Percentiles rank a stretch among this genome's conserved stretches.
These are phyloP conservation scores for Tinea pellionella DNA, from an alignment of 2,888 invertebrate genomes.

Conservation along the genomic window DNA sequence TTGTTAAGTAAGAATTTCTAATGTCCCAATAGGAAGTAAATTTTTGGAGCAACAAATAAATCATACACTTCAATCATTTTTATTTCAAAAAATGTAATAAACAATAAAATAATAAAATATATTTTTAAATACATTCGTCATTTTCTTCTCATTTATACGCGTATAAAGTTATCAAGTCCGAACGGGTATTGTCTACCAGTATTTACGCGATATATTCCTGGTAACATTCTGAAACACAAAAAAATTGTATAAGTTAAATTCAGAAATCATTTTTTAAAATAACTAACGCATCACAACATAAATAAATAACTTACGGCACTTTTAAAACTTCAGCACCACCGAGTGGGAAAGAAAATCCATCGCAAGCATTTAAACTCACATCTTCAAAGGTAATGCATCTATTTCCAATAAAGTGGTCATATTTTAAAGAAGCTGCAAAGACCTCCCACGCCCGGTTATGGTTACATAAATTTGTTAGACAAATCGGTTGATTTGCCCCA, in stretches of 20 bases:
- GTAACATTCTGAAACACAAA: background rate
- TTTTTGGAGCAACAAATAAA: too few relatives aligned
- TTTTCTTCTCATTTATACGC: background rate
- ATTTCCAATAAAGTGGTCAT: conserved; percentile 13
- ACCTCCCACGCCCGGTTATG: conserved; percentile 18
- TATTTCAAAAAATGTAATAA: too few relatives aligned
- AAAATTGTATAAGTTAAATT: background rate
- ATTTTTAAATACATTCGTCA: background rate
- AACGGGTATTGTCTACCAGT: conserved; percentile 1
- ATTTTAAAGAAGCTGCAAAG: conserved; percentile 16
- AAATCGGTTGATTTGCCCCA: conserved; percentile 25
- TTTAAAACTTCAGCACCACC: conserved; percentile 15
- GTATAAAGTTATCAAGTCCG: background rate
- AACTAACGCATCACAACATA: too few relatives aligned
- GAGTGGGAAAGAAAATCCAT: conserved; percentile 9
- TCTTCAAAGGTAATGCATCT: conserved; percentile 14
- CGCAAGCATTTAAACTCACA: conserved; percentile 14
- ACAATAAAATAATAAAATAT: background rate
- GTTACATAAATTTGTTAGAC: conserved; percentile 16
- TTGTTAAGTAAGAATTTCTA: too few relatives aligned
- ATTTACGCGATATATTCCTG: background rate
- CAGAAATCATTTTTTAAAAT: background rate
- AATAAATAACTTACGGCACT: background rate
- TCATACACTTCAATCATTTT: too few relatives aligned
- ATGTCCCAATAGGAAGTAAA: too few relatives aligned